Base-by-base conservation (phyloP, 2,888 invertebrate species). In the Colostygia pectinataria region DNA sequence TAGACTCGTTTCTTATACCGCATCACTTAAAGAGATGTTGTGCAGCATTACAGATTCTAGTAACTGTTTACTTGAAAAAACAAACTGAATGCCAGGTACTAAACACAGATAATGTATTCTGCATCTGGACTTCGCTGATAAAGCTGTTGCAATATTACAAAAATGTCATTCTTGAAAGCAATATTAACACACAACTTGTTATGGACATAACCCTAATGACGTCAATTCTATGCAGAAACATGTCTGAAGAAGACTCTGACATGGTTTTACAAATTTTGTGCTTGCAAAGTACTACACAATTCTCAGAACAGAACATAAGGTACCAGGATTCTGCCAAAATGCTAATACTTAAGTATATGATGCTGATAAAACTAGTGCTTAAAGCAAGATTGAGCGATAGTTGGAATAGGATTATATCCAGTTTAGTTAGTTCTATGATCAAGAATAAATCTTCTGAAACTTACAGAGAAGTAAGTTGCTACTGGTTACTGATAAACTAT, bases 1-100 rank as follows among this genome's bases (percentile, higher is more conserved):
- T 62, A 38, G 80, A 86, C 61, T 51, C 57, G 27, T 77, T 79
- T 63, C 61, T 83, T 9, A 59, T 80, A 23, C 64, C 53, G 27
- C 68, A 79, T 47, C 74, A 83, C 62, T 68, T 90, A 31, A 64
- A 75, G 46, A 80, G 72, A 64, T 71, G 71, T 54, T 54, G 59
- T 9, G 66, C 68, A 41, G 76, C 74, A 4, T 59, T 90, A 23
- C 57, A 57, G 33, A 76, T 88, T 57, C 47, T 89, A 18, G 71
- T 74, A 38, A 63, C 65, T 53, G 74, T 80, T 25, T 57, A 48
- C 12, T 50, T 77, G 39, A 54, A 66, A 43, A 63, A 42, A 44
- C 12, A 38, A n/a, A 36, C 24, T 1, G 24, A 51, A 1, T 38
- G 47, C 23, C 36, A 38, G 9, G 29, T 77, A 13, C 27, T 81